Base-by-base conservation (phyloP, 2,797 vertebrate genomes). In the Rhodeus uyekii region DNA sequence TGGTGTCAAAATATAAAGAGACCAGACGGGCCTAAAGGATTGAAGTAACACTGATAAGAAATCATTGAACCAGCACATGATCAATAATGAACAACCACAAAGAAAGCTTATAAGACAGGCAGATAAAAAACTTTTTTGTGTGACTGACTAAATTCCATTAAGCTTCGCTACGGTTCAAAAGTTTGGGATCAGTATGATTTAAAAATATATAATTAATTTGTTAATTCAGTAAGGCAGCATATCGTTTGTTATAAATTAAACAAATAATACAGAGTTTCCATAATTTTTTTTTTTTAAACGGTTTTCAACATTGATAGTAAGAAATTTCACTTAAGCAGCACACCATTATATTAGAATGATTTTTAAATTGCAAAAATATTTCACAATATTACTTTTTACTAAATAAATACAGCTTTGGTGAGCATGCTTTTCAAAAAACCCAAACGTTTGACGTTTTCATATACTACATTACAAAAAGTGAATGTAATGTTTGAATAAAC, bases 1-100 rank as follows among this genome's bases (percentile, higher is more conserved):
- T 98, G 87, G 97, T 99, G 93, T 99, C 98, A 42, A 97, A 98
- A 92, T 99, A 99, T 88, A 99, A 91, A 18, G 98, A 97, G 90
- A 99, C 96, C 89, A 99, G 94, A 85, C 97, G 97, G 67, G 96
- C 96, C 98, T 99, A 92, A 65, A 73, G 24, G 18, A 65, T 53
- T 46, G 1, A 84, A 80, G n/a, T 82, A 29, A 87, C 5, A 74
- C 29, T 82, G 24, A 55, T 74, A 44, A 3, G 29, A n/a, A 10
- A 39, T 39, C 22, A 36, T 36, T 19, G 67, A 63, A 13, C 5
- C 3, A 60, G 5, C 22, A 39, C 14, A 9, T 5, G 27, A 60
- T 42, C 13, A 60, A 68, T 16, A 61, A 13, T 55, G 8, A 19
- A 42, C 29, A 58, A 58, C 12, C 0, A 32, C 16, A 63, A 32